Conservation (phyloP, 2,888 invertebrate genomes). For the Lymantria monacha region DNA sequence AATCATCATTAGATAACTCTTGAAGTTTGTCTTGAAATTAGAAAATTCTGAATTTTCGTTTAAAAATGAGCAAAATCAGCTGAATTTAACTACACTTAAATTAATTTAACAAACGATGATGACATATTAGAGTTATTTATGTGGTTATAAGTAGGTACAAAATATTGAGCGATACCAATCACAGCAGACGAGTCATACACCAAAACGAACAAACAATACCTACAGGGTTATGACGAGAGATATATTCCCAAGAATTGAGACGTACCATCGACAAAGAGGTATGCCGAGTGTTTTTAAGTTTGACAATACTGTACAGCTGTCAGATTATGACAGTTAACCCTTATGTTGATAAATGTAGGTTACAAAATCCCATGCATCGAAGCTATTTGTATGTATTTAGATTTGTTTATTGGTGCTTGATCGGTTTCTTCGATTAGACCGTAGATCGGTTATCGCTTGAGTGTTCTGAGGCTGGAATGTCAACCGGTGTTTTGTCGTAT, state of each 20-base stretch:
- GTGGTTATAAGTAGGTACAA: background rate
- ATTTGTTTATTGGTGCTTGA: constrained; percentile 43
- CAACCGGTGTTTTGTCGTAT: constrained; percentile 39
- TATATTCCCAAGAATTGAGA: constrained; percentile 68
- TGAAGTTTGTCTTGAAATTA: too few species aligned
- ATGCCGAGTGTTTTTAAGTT: constrained; percentile 49
- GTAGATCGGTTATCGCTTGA: constrained; percentile 66
- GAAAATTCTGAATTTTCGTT: too few species aligned
- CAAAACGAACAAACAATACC: constrained; percentile 30
- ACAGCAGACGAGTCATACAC: constrained; percentile 25
- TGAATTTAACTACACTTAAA: too few species aligned
- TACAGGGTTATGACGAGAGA: constrained; percentile 52
- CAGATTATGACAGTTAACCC: constrained; percentile 12
- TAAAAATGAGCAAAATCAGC: too few species aligned
- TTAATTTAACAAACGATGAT: too few species aligned
- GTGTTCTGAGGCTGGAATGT: constrained; percentile 63
- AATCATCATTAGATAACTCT: too few species aligned
- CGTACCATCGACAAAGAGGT: constrained; percentile 62
- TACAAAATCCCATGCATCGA: constrained; percentile 17
- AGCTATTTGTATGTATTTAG: background rate
- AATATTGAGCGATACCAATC: background rate
- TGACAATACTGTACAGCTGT: constrained; percentile 18
- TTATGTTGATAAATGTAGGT: constrained; percentile 28
- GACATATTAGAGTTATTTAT: too few species aligned
- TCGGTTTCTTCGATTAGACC: constrained; percentile 61